A percentile compares a stretch with the other conserved stretches of the same genome.
These are phyloP conservation scores for Spea bombifrons DNA, from an alignment of 2,113 vertebrate species.

Conservation along the genomic window DNA sequence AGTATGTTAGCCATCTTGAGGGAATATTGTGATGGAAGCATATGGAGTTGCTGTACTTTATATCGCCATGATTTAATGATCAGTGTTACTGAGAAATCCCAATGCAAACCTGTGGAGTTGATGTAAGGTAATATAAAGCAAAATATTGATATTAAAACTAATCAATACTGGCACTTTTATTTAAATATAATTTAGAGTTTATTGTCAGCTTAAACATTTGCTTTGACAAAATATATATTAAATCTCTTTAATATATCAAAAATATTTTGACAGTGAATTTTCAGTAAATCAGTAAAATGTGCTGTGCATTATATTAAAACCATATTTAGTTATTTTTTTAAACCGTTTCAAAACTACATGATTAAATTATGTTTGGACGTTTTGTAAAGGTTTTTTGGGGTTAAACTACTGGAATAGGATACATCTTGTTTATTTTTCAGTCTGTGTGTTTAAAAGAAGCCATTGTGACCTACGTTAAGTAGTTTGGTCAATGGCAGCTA, in stretches of 20 bases:
- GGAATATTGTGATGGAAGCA: neutral
- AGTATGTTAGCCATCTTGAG: too few species aligned
- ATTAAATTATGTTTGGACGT: neutral
- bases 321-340: neutral
- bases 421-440: too few species aligned
- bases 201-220: neutral
- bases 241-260: too few species aligned
- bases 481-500: too few species aligned
- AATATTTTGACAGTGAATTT: too few species aligned
- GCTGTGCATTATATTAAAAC: too few species aligned
- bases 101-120: constrained; percentile 6
- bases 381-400: too few species aligned
- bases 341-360: neutral
- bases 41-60: neutral
- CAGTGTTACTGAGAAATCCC: neutral
- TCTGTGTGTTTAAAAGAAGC: too few species aligned
- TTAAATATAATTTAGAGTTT: neutral
- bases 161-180: neutral
- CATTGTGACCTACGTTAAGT: too few species aligned
- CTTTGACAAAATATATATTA: neutral
- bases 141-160: neutral
- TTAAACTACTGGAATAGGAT: too few species aligned
- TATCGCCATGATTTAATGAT: neutral
- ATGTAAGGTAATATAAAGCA: neutral
- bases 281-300: too few species aligned